These are phyloP conservation scores for Andrena flavipes DNA, from an alignment of 2,888 invertebrate species.

Conservation along the genomic window DNA sequence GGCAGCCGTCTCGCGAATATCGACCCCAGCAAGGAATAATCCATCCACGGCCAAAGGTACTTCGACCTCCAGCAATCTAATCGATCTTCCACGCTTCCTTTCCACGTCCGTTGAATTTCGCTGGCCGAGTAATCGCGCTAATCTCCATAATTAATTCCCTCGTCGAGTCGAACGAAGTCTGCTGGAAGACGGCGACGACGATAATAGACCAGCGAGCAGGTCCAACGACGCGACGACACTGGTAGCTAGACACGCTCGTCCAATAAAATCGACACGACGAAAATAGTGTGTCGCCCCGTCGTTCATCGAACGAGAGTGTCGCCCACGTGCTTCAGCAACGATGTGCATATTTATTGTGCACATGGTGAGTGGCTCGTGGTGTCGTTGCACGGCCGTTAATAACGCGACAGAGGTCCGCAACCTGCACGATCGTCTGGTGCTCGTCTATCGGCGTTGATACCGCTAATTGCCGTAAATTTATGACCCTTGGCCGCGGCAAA, in stretches of 20 bases:
- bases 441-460: conserved; percentile 54
- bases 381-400: conserved; percentile 58
- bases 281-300: conserved; percentile 36
- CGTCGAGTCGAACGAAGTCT: conserved; percentile 1
- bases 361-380: conserved; percentile 28
- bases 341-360: conserved; percentile 55
- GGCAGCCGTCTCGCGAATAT: too few species aligned
- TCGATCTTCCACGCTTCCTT: background rate
- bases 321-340: conserved; percentile 57
- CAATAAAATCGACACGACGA: conserved; percentile 60
- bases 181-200: background rate
- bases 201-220: conserved; percentile 8
- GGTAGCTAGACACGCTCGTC: conserved; percentile 15
- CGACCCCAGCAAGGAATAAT: too few species aligned
- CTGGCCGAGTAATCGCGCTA: too few species aligned
- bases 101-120: background rate
- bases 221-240: background rate
- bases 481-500: conserved; percentile 14
- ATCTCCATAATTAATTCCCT: conserved; percentile 13
- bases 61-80: too few species aligned
- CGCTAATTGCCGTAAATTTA: conserved; percentile 62
- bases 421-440: conserved; percentile 54
- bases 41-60: too few species aligned
- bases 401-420: conserved; percentile 49
- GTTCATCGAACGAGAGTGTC: conserved; percentile 26